These are phyloP conservation scores for Ancistrus triradiatus DNA, from an alignment of 2,113 vertebrate species.

Conservation along the genomic window DNA sequence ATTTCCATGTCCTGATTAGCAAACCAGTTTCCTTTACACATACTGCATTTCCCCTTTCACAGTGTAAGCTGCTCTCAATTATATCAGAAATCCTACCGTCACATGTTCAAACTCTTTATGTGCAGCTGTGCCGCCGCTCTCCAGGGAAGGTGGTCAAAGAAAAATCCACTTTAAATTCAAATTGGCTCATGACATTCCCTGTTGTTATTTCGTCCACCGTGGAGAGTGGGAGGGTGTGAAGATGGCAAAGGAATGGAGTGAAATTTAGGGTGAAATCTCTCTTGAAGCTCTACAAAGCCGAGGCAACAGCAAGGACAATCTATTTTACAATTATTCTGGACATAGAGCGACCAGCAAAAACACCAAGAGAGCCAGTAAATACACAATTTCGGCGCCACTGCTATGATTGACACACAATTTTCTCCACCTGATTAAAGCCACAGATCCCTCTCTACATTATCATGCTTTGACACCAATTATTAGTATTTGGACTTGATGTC, in stretches of 20 bases:
- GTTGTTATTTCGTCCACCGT: constrained; percentile 38
- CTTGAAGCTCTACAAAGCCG: no score
- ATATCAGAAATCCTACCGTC: constrained; percentile 12
- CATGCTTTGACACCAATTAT: no score
- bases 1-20: no score
- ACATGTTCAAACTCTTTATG: background rate
- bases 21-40: no score
- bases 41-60: no score
- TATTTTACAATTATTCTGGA: constrained; percentile 39
- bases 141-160: constrained; percentile 29
- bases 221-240: constrained; percentile 33
- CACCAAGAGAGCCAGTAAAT: constrained; percentile 7
- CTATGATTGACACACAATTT: background rate
- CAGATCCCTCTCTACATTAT: no score
- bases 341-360: background rate
- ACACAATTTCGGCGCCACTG: background rate
- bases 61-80: constrained; percentile 6
- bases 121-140: constrained; percentile 27
- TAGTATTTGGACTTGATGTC: no score
- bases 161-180: constrained; percentile 54
- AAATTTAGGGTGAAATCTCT: constrained; percentile 40
- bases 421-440: no score
- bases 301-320: constrained; percentile 17
- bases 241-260: no score
- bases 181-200: constrained; percentile 45